Evolutionary conservation across 2,113 vertebrate species (phyloP).

Genomic region (Amphilophus citrinellus): DNA sequence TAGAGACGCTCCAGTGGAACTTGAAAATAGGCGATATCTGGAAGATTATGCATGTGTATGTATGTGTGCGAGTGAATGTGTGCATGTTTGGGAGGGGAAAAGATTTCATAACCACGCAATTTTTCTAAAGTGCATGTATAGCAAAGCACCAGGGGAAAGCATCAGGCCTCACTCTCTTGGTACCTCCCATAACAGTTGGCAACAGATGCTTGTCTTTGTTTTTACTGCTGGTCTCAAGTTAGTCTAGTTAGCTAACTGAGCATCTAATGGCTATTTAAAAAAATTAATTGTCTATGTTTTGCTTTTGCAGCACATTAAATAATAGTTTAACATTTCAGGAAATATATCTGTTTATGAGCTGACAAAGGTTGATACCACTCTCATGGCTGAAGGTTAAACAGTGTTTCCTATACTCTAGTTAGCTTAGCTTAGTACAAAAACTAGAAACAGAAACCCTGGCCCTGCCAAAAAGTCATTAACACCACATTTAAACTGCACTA

Average conservation of each 20-base stretch:
- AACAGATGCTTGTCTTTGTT: neutral
- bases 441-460: neutral
- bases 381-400: neutral
- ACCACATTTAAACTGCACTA: neutral
- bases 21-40: slow-evolving; percentile 23
- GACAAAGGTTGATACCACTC: neutral
- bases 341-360: neutral
- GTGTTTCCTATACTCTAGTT: neutral
- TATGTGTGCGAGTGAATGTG: neutral
- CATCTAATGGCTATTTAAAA: neutral
- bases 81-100: neutral
- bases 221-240: neutral
- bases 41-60: slow-evolving; percentile 7
- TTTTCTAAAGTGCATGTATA: slow-evolving; percentile 5
- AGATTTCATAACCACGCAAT: neutral
- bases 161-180: neutral
- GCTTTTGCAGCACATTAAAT: neutral
- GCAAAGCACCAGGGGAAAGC: neutral
- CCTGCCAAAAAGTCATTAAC: neutral
- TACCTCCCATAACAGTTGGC: neutral
- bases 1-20: slow-evolving; percentile 53
- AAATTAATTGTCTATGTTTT: neutral
- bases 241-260: neutral
- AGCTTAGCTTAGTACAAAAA: neutral
- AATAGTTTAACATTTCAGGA: neutral